These are phyloP conservation scores for Acanthosepion pharaonis DNA, from an alignment of 2,888 invertebrate genomes.

Conservation along the genomic window DNA sequence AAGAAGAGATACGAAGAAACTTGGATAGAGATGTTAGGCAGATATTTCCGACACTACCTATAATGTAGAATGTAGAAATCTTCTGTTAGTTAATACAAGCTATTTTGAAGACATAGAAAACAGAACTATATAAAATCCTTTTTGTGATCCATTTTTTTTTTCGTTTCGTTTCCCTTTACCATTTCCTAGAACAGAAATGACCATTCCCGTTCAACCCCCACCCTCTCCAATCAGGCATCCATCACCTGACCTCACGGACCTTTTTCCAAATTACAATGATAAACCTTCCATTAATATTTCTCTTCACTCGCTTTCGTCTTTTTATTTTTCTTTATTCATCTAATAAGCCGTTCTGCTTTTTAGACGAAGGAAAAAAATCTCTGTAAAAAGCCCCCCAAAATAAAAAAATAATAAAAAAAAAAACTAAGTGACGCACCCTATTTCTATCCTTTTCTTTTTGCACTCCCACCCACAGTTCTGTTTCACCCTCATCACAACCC, in stretches of 20 bases:
- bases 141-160: conserved; percentile 2
- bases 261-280: not conserved
- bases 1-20: not conserved
- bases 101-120: not conserved
- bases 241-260: conserved; percentile 13
- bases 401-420: not conserved
- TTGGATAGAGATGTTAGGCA: not conserved
- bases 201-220: not conserved
- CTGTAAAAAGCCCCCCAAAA: not conserved
- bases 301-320: not conserved
- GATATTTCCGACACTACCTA: not conserved
- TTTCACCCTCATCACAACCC: not conserved
- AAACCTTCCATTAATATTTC: conserved; percentile 6
- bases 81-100: not conserved
- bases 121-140: conserved; percentile 8
- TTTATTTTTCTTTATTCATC: not conserved
- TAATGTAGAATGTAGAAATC: not conserved
- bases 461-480: not conserved
- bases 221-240: not conserved
- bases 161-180: not conserved
- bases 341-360: not conserved
- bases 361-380: not conserved
- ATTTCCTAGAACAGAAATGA: not conserved
- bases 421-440: not conserved
- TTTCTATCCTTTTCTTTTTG: not conserved